Base-by-base conservation (phyloP, 2,113 vertebrate genomes). In the Albula goreensis region DNA sequence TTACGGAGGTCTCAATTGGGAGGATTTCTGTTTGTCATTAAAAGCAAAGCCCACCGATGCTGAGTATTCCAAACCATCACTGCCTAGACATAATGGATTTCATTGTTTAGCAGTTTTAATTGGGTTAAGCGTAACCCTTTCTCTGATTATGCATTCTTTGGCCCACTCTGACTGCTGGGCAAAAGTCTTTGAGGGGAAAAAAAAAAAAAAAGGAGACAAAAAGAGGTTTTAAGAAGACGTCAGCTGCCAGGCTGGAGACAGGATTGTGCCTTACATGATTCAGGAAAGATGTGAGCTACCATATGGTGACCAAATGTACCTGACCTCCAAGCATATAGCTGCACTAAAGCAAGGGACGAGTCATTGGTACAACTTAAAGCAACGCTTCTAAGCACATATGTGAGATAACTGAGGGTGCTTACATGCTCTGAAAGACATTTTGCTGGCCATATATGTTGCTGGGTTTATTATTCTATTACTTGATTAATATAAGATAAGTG, bases 261-360 rank as follows among this genome's bases (percentile, higher is more conserved):
- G 60, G n/a, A 70, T 53, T 70, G 7, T 84, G 57, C 50, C 17
- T 82, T 22, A 82, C 49, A 50, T 22, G 80, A 52, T 81, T 22
- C 49, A 41, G 78, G 56, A 17, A 4, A 85, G 31, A 85, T 53
- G 48, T 19, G 53, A 49, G 48, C 11, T 49, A 60, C 17, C 85
- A 70, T 53, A 80, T 80, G 85, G 56, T 63, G 57, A 51, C 78
- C 78, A 80, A 81, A 81, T 85, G 78, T 66, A 80, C 56, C 85
- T 80, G 85, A 63, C 48, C 77, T 50, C 2, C 60, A 8, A 22
- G 50, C 25, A n/a, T 50, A 81, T 81, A 17, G 50, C 66, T 17
- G 63, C 31, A 6, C 77, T 12, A 17, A 66, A 51, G 83, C 15
- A 22, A 53, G 50, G 41, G 83, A 31, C 5, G 82, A 50, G 60